Percentiles rank a stretch among this genome's conserved stretches.
Conservation (phyloP, 1,140 invertebrate genomes). For the Nasonia vitripennis region DNA sequence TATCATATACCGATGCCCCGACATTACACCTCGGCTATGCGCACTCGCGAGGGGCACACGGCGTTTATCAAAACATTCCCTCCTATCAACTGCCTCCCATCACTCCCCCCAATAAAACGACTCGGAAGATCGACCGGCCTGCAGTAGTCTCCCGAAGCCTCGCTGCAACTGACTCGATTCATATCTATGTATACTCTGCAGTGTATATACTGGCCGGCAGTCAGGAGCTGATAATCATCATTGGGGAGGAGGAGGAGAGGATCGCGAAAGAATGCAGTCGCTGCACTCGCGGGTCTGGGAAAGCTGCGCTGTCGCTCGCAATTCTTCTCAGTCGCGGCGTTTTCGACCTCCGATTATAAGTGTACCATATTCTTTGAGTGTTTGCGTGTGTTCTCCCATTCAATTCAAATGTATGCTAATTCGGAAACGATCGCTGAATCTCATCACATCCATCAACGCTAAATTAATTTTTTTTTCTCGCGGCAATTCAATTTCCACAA, state of each 20-base stretch:
- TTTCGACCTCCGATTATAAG: neutral
- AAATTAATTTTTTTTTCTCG: too few species aligned
- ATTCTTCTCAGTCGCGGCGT: slow-evolving; percentile 14
- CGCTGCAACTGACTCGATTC: neutral
- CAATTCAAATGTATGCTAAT: too few species aligned
- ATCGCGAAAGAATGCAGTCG: slow-evolving; percentile 37
- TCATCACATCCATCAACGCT: too few species aligned
- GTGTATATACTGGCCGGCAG: neutral
- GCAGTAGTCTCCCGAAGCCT: neutral
- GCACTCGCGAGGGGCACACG: neutral
- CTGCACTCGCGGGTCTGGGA: slow-evolving; percentile 25
- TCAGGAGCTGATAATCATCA: slow-evolving; percentile 30
- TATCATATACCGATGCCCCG: neutral
- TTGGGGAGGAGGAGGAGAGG: neutral
- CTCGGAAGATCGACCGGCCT: neutral
- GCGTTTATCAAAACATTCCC: slow-evolving; percentile 3
- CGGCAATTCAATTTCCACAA: too few species aligned
- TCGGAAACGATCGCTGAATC: too few species aligned
- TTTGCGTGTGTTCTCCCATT: too few species aligned
- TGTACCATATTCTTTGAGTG: too few species aligned
- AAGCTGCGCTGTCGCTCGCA: slow-evolving; percentile 37
- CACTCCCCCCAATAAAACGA: neutral
- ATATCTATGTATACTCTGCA: slow-evolving; percentile 7
- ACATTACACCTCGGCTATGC: neutral
- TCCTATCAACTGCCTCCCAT: neutral